A percentile compares a stretch with the other conserved stretches of the same genome.
Conservation (phyloP, 2,113 vertebrate genomes). For the Melanocharis versteri region DNA sequence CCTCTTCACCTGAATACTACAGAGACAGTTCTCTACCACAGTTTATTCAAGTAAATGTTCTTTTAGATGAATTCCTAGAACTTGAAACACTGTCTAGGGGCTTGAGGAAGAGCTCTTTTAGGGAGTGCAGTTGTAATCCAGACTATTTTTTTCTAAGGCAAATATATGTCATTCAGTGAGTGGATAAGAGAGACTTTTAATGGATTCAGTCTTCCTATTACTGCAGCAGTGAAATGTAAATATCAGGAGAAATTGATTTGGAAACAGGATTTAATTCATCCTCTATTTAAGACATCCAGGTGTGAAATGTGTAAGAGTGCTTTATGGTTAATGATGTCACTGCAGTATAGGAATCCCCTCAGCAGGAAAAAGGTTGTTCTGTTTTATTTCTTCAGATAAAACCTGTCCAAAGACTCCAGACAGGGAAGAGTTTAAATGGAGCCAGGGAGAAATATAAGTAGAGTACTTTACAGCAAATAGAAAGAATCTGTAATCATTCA, state of each 20-base stretch:
- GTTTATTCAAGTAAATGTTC: slow-evolving; percentile 30
- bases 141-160: background rate
- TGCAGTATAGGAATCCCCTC: background rate
- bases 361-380: background rate
- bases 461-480: background rate
- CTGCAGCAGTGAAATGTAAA: slow-evolving; percentile 4
- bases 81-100: background rate
- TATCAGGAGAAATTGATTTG: background rate
- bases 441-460: background rate
- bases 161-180: background rate
- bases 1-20: background rate
- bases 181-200: background rate
- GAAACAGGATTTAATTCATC: slow-evolving; percentile 25
- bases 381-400: slow-evolving; percentile 20
- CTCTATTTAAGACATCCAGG: slow-evolving; percentile 4
- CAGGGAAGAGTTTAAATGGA: slow-evolving; percentile 1
- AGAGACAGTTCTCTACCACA: background rate
- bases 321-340: slow-evolving; percentile 31
- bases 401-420: background rate
- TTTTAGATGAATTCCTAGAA: slow-evolving; percentile 9
- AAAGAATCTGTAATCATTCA: background rate
- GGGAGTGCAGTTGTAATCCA: background rate
- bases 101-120: background rate
- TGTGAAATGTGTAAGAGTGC: background rate
- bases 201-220: background rate